Evolutionary conservation across 2,797 vertebrate species (phyloP).

Genomic region (Danio albolineatus): DNA sequence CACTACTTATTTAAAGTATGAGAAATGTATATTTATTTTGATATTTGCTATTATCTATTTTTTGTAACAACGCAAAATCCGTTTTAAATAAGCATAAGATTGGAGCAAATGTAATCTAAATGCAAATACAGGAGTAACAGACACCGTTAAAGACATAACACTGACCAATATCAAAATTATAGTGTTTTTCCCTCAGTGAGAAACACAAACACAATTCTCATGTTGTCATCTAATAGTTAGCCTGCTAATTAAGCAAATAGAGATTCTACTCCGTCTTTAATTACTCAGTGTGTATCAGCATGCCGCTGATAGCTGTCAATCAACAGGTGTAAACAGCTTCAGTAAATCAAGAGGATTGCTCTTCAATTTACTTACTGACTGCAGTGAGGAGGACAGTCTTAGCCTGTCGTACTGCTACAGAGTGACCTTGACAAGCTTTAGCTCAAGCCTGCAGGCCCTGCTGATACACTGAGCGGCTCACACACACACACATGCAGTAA

Average conservation of each 20-base stretch:
- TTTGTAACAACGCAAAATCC: background rate
- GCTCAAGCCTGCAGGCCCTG: conserved; percentile 49
- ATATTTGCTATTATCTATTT: background rate
- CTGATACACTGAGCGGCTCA: conserved; percentile 44
- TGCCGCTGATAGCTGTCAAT: conserved; percentile 47
- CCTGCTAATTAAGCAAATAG: conserved; percentile 38
- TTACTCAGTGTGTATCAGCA: conserved; percentile 15
- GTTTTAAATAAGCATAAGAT: background rate
- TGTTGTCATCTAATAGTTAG: background rate
- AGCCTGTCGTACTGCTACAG: conserved; percentile 24
- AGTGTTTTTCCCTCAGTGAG: background rate
- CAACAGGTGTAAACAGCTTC: conserved; percentile 27
- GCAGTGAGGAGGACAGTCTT: conserved; percentile 24
- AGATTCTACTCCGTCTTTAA: conserved; percentile 24
- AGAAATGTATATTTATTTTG: background rate
- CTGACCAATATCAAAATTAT: background rate
- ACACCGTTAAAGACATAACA: background rate
- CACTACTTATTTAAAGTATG: background rate
- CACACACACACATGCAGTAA: conserved; percentile 35
- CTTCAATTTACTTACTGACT: conserved; percentile 37
- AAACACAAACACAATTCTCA: background rate
- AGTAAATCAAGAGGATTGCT: conserved; percentile 37
- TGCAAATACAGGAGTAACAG: too few relatives aligned
- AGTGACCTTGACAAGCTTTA: conserved; percentile 62
- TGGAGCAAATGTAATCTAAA: background rate